Base-by-base conservation (phyloP, 2,888 invertebrate species). In the Hofmannophila pseudospretella region DNA sequence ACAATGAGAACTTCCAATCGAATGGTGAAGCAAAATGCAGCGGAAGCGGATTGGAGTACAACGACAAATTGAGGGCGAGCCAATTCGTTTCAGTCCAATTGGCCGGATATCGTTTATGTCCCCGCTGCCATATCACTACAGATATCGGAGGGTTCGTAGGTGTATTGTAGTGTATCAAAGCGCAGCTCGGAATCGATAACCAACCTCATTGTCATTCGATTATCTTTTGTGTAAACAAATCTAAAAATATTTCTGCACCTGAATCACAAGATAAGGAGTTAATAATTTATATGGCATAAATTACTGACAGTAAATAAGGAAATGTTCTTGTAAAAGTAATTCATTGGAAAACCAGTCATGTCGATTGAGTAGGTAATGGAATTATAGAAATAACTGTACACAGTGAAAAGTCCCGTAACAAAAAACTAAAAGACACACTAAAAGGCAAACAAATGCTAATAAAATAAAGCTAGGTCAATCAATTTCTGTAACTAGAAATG, bases 71-170 rank as follows among this genome's bases (percentile, higher is more conserved):
- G 85, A 82, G 85, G 78, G 80, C 82, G 77, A 79, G 72, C 74
- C 84, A 81, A 84, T 85, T 82, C 81, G 84, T 82, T 84, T 77
- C 84, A 82, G 76, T 82, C 82, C 81, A 81, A 84, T 84, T 84
- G 82, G 75, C 71, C 67, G 78, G 72, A 70, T 80, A 81, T 79
- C 82, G 78, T 78, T 77, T 78, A 76, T 78, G 74, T 76, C 62
- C 70, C 68, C 70, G 75, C 70, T 74, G 70, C 64, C 67, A 68
- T 72, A 69, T 67, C 67, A 53, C 54, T 34, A 60, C 55, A 48
- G 56, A 55, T 67, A 66, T 58, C 56, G 58, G 54, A 51, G 29
- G 35, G 27, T 12, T 29, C 14, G 28, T 40, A 35, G 47, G 47
- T 51, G 54, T 58, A 63, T 67, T n/a, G 67, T 67, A 61, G 49